Base-by-base conservation (phyloP, 2,888 invertebrate genomes). In the Alitta virens region DNA sequence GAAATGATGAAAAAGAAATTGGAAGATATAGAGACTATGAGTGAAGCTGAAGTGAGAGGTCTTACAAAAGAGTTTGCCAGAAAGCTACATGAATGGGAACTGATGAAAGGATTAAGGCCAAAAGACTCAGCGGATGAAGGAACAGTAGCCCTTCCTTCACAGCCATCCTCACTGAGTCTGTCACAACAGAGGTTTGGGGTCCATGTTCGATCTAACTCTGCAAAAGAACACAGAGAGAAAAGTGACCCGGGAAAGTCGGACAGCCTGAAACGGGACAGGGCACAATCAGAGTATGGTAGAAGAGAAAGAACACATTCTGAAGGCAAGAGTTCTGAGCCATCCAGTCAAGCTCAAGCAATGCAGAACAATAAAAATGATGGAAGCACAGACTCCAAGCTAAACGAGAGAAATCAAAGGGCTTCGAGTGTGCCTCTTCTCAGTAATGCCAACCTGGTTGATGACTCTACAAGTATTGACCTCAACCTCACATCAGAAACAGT, bases 1-100 rank as follows among this genome's bases (percentile, higher is more conserved):
- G 87, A 88, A 69, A 83, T 86, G 62, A 87, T 65, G 87, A 72
- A 83, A 86, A 67, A 52, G 58, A 62, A 63, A 38, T 46, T 67
- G 25, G 63, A 65, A 7, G 54, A 27, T 1, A 42, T 56, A 12
- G 59, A 50, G 40, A 61, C 86, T 68, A 87, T 88, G 0, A 91
- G 92, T 0, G 89, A 91, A 61, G 90, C 91, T 78, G 71, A 71
- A 87, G 91, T 93, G 75, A 89, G 91, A 85, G 91, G 87, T 3
- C 92, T 94, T 70, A 92, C 92, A 0, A 87, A 91, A 51, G 92
- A 92, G 71, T 94, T 94, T 80, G 92, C 93, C 0, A 88, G 90
- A 26, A 92, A 92, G 75, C 85, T 94, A 0, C 92, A 92, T 79
- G 93, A 94, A 79, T 94, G 94, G 94, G 78, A 79, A 63, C 91